These are phyloP conservation scores for Pomatorhinus ruficollis DNA, from an alignment of 2,113 vertebrate genomes.

Conservation along the genomic window DNA sequence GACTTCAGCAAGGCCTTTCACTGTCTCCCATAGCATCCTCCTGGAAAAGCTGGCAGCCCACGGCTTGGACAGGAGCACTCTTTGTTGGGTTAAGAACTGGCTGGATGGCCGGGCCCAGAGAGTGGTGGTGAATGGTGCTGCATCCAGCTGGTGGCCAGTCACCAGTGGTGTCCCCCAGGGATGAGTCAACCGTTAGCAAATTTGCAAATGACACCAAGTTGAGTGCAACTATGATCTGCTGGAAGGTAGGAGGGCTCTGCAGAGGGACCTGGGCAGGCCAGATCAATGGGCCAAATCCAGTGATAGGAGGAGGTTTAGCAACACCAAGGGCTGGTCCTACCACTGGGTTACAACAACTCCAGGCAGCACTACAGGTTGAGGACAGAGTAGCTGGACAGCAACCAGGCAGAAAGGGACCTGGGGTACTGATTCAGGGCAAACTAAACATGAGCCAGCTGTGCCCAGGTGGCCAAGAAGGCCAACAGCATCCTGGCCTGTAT, in stretches of 20 bases:
- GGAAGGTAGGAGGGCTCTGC: background rate
- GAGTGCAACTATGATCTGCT: too few species aligned
- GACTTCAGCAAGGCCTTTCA: background rate
- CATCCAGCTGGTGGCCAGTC: accelerated
- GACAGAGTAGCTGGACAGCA: background rate
- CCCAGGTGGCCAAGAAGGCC: background rate
- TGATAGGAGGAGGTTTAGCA: background rate
- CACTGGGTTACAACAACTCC: background rate
- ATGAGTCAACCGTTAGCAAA: background rate
- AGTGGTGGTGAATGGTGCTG: accelerated
- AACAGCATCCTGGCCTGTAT: background rate
- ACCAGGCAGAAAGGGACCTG: background rate
- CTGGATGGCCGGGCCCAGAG: background rate
- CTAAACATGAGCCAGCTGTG: background rate
- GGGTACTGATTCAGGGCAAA: background rate
- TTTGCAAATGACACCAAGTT: background rate
- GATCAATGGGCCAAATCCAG: background rate
- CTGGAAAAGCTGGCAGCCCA: background rate
- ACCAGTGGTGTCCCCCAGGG: background rate
- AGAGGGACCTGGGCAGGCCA: background rate
- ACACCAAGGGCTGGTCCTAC: background rate
- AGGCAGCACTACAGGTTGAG: background rate
- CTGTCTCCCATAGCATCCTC: background rate
- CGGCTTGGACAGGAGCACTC: background rate
- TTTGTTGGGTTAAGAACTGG: background rate